Evolutionary conservation across 2,888 invertebrate species (phyloP).

Genomic region (Leptopilina syphax): DNA sequence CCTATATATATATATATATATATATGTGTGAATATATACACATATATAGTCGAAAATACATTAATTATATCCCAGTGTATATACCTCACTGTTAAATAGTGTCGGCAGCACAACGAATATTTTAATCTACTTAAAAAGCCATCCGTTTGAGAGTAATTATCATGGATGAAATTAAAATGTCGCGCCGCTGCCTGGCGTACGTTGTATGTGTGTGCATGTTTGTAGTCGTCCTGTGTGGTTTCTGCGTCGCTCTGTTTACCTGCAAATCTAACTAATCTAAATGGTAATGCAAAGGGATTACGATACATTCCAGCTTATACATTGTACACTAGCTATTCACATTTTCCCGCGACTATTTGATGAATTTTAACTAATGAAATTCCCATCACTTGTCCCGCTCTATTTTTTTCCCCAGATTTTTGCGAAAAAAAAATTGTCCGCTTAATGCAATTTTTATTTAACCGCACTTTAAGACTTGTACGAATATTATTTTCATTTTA

Average conservation of each 20-base stretch:
- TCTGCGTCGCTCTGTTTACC: conserved; percentile 65
- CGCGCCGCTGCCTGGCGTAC: conserved; percentile 51
- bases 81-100: conserved; percentile 58
- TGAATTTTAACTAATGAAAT: conserved; percentile 63
- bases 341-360: conserved; percentile 60
- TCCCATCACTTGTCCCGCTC: conserved; percentile 33
- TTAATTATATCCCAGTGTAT: conserved; percentile 72
- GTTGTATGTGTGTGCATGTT: conserved; percentile 58
- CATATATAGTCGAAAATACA: conserved; percentile 63
- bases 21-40: neutral
- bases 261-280: conserved; percentile 73
- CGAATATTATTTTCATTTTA: no score
- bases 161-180: conserved; percentile 75
- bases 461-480: no score
- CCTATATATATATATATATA: no score
- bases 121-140: conserved; percentile 76
- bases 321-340: conserved; percentile 45
- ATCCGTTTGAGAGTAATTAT: conserved; percentile 75
- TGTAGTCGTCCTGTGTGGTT: conserved; percentile 66
- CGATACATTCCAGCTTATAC: conserved; percentile 58
- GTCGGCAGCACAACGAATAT: conserved; percentile 66
- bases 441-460: no score
- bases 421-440: neutral
- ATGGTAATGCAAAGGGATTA: conserved; percentile 70
- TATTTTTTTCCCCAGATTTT: neutral